Evolutionary conservation across 1,140 invertebrate species (phyloP), one percentile per base, ranked within the genome.

Genomic region (Lepidurus apus): DNA sequence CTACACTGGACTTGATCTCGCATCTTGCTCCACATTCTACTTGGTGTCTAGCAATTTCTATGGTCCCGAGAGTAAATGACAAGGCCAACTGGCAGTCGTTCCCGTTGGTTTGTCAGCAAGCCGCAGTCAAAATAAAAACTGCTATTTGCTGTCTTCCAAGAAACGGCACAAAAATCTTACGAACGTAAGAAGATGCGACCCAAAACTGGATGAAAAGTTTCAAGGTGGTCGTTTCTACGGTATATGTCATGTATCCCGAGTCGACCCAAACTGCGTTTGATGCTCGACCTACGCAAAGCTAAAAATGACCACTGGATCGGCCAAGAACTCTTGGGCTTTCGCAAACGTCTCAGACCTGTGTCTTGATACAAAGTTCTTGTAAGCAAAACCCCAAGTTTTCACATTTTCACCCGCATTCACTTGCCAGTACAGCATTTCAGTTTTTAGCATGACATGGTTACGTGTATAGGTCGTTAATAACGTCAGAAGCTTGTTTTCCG

Each of bases 231-330:
- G 53, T 65, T n/a, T n/a, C 53, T 21, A 21, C 1, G 53, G 17
- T 21, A 17, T 65, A 65, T 65, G 21, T n/a, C 7, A 65, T 65
- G 34, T 6, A 65, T 65, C 53, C n/a, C 34, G 2, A 34, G 34
- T 34, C 34, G 34, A 34, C 34, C 4, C 34, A 34, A 65, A 21
- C 53, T 21, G 13, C 17, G 10, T 65, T 65, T 21, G 53, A 65
- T 65, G 21, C 17, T 17, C 53, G 17, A 65, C 53, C 53, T 65
- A 65, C 53, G 53, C 53, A 21, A 21, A 65, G 53, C n/a, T 65
- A 65, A 65, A 65, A 65, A 65, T 65, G 53, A 65, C 53, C 53
- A 65, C n/a, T 21, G 21, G 53, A 65, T 9, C 53, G 21, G 53
- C 13, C 13, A 7, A 65, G 21, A 65, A 21, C 6, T 13, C 53